Evolutionary conservation across 2,888 invertebrate species (phyloP), one percentile per base, ranked within the genome.

Genomic region (Oasisia sp.): DNA sequence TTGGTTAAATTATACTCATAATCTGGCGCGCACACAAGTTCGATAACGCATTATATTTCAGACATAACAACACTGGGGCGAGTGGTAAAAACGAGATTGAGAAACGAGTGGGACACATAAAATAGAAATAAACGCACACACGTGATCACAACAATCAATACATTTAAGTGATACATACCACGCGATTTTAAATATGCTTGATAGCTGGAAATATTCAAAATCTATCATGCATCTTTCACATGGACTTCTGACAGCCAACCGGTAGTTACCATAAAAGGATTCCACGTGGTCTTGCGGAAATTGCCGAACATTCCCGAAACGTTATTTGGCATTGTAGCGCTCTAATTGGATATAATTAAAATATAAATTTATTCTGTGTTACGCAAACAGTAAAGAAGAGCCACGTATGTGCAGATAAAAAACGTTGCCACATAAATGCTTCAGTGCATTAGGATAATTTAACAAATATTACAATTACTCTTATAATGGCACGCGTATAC

Each of bases 181-280:
- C 74, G 7, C 74, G n/a, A 74, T 74, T 74, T 27, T 27, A 74
- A 19, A 74, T 74, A 74, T 74, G 74, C 74, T n/a, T 74, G 74
- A 74, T 74, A 74, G 74, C 74, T 74, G 74, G 74, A 74, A 74
- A 74, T 74, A n/a, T 74, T 74, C 74, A 74, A 74, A 74, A 74
- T 74, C 74, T 74, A 74, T 74, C 74, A 74, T 27, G 74, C 74
- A 74, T 74, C 74, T 74, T 74, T 74, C 74, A 19, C 74, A 74
- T 74, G 74, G 27, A 74, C 74, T 74, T 74, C 74, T 74, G 74
- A 74, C 74, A 74, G 74, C 74, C 74, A 74, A 74, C 74, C 74
- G 74, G 74, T 74, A 74, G 74, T 74, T 74, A 74, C 74, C 74
- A 74, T 74, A 74, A 74, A 74, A 74, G 74, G 74, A 74, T 27